Evolutionary conservation across 2,888 invertebrate species (phyloP).

Genomic region (Eupithecia abbreviata): DNA sequence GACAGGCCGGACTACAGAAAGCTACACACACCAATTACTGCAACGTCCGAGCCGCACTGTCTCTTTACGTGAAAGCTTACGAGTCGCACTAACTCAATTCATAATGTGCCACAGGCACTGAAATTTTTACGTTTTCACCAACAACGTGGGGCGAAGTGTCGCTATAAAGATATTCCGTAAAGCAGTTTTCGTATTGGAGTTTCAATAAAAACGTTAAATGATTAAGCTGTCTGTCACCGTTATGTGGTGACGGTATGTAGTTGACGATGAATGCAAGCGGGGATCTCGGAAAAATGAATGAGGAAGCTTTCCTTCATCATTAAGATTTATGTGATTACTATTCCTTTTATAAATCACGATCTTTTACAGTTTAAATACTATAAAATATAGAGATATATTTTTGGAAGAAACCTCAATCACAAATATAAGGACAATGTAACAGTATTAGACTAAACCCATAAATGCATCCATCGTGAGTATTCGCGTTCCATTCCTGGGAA

Average conservation of each 20-base stretch:
- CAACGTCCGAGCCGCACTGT: slow-evolving; percentile 56
- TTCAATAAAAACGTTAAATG: slow-evolving; percentile 40
- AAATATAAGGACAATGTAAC: slow-evolving; percentile 5
- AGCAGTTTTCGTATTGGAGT: slow-evolving; percentile 36
- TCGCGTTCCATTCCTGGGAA: slow-evolving; percentile 60
- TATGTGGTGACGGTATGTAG: slow-evolving; percentile 27
- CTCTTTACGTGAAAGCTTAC: slow-evolving; percentile 65
- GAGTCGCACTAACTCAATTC: slow-evolving; percentile 76
- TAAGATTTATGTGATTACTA: not conserved
- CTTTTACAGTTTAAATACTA: not conserved
- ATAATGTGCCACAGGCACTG: slow-evolving; percentile 64
- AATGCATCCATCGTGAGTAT: slow-evolving; percentile 57
- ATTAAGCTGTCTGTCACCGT: slow-evolving; percentile 42
- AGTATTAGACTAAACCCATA: slow-evolving; percentile 52
- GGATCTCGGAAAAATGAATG: slow-evolving; percentile 18
- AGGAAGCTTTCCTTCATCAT: slow-evolving; percentile 23
- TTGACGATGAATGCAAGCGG: slow-evolving; percentile 21
- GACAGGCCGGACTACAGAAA: slow-evolving; percentile 71
- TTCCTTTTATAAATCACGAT: not conserved
- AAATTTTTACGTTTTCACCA: slow-evolving; percentile 66
- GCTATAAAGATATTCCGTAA: slow-evolving; percentile 37
- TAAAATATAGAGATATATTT: not conserved
- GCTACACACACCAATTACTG: slow-evolving; percentile 79
- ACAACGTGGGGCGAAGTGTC: slow-evolving; percentile 44
- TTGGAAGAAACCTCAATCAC: not conserved